Base-by-base conservation (phyloP, 2,797 vertebrate species). In the Coilia nasus region DNA sequence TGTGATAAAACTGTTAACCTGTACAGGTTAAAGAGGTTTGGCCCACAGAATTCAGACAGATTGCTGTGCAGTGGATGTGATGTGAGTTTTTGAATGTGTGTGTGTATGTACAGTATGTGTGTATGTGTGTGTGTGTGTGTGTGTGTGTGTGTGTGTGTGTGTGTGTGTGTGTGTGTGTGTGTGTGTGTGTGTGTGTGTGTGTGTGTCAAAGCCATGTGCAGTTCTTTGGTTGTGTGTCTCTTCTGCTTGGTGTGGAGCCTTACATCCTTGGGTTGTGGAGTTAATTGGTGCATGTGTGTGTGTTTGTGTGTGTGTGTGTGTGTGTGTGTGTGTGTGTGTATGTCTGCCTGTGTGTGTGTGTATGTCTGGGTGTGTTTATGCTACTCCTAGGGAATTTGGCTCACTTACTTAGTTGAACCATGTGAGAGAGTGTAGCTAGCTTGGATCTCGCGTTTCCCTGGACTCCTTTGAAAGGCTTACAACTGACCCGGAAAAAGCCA, bases 401-500 rank as follows among this genome's bases (percentile, higher is more conserved):
- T 35, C 17, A 78, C 41, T 78, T 78, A 78, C 35, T 44, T 17
- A 41, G 71, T 2, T 31, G 71, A 78, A 31, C 35, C 17, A 0
- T 41, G 71, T 78, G 71, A 11, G 67, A 35, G 67, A 75, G 28
- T 64, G 59, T 62, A 2, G 7, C 4, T 35, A 17, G 78, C 84
- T 86, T 88, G 85, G 83, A 64, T 75, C 67, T 75, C 28, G 12
- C 35, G 67, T 88, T 60, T n/a, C 67, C 67, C 67, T 75, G 67
- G 67, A 75, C 28, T 2, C 9, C 90, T 85, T 91, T 87, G 91
- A 90, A 93, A 93, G 90, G 90, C 87, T 91, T 90, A 89, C 88
- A 91, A 92, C 92, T 94, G 93, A 94, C 94, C 93, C 91, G 92
- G 93, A 94, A 94, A 67, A 95, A 92, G 90, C 85, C 59, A 88